phyloP scores from a whole-genome alignment of 2,113 vertebrate genomes.

The Calyptommatus sinebrachiatus region DNA sequence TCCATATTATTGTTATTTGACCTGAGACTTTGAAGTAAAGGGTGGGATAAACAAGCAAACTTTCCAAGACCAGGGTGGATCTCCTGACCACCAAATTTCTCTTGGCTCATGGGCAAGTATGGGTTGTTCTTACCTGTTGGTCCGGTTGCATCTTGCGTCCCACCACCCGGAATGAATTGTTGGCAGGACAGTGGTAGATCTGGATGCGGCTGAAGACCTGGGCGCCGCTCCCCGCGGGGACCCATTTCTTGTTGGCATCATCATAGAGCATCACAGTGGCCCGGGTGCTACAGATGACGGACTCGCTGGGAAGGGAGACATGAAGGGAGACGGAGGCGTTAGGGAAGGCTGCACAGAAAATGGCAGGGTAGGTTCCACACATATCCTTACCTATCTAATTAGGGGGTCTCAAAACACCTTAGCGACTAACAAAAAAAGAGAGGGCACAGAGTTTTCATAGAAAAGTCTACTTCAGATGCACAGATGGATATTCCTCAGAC shows the following conservation, averaged over 20 bases:
- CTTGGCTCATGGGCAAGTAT: too few species aligned
- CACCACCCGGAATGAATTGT: slow-evolving; percentile 86
- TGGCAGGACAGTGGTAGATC: slow-evolving; percentile 85
- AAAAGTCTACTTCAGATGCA: too few species aligned
- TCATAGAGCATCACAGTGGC: slow-evolving; percentile 92
- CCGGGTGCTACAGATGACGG: slow-evolving; percentile 83
- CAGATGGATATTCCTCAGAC: too few species aligned
- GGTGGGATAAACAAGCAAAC: too few species aligned
- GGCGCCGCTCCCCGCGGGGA: slow-evolving; percentile 80
- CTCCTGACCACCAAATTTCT: too few species aligned
- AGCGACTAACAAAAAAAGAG: too few species aligned
- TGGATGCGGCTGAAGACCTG: slow-evolving; percentile 86
- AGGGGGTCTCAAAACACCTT: too few species aligned
- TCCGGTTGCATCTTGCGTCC: slow-evolving; percentile 87
- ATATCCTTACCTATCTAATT: too few species aligned
- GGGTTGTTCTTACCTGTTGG: slow-evolving; percentile 78
- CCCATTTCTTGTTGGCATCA: slow-evolving; percentile 85
- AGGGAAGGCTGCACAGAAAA: too few species aligned
- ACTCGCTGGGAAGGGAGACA: slow-evolving; percentile 70
- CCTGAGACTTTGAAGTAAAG: too few species aligned
- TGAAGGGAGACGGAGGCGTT: neutral
- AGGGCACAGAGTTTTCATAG: too few species aligned
- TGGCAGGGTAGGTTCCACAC: neutral
- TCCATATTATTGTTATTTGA: too few species aligned
- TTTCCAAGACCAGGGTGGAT: neutral